Base-by-base conservation (phyloP, 2,797 vertebrate species). In the Leptodactylus fallax region DNA sequence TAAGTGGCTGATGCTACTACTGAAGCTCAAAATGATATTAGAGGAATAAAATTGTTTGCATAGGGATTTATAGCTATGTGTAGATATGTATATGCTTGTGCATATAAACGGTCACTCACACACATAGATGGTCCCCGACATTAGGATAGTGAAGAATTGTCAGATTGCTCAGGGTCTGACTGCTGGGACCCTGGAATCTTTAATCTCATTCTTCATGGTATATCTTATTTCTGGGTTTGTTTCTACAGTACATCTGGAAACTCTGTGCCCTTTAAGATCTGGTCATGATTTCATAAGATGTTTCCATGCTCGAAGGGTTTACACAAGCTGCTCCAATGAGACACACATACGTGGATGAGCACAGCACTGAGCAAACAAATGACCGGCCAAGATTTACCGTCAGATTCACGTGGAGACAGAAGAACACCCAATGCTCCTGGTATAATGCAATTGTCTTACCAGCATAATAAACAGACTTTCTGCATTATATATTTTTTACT, bases 341-440 rank as follows among this genome's bases (percentile, higher is more conserved):
- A 47, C 16, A 83, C 4, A 55, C 51, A 60, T 78, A 88, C 74
- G 82, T 88, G 63, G 81, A 88, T 27, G 81, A 74, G 2, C 72
- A 53, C 61, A 25, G 60, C 14, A 49, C 58, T 79, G 3, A 45
- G 23, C 87, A 88, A 88, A 88, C 53, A 88, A 60, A 27, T n/a
- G 53, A 71, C 12, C 7, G 10, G 63, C 65, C 67, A 71, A 72
- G 25, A 19, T 13, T 55, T 56, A 56, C 27, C 8, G 14, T 47
- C 53, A 60, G 21, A 74, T 14, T 47, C 25, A 74, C 51, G 36
- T 47, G 67, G 23, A 27, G 25, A 19, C 4, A 71, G 51, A 36
- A 13, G 14, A 12, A 55, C 81, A 25, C 81, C 7, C 19, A 49
- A 49, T 47, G 7, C 47, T 14, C 55, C 51, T 58, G 19, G 27